phyloP scores from a whole-genome alignment of 1,140 invertebrate genomes.

The Asbolus verrucosus region DNA sequence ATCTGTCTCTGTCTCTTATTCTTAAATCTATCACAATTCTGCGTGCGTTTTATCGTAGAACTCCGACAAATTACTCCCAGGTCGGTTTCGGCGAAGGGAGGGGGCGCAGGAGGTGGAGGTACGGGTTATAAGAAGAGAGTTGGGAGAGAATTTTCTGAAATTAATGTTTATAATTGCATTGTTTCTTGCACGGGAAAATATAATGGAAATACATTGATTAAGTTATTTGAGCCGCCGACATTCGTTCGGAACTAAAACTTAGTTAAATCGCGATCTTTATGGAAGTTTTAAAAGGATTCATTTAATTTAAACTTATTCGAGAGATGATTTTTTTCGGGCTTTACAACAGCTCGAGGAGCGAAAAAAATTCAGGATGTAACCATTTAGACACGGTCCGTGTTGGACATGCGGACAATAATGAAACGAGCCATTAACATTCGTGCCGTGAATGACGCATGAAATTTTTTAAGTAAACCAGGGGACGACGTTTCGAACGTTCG shows the following conservation, averaged over 20 bases:
- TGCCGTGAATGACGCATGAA: too few species aligned
- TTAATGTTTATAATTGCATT: constrained; percentile 62
- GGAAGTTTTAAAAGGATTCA: constrained; percentile 39
- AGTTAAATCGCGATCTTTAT: constrained; percentile 39
- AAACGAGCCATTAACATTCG: too few species aligned
- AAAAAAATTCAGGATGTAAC: too few species aligned
- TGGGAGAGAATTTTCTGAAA: constrained; percentile 59
- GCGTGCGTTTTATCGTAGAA: constrained; percentile 63
- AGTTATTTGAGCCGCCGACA: constrained; percentile 57
- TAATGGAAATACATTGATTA: constrained; percentile 61
- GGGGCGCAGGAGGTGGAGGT: not conserved
- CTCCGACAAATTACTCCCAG: constrained; percentile 63
- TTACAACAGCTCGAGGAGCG: too few species aligned
- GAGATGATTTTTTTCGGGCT: not conserved
- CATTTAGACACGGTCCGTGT: too few species aligned
- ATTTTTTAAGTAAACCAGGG: too few species aligned
- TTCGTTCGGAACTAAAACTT: constrained; percentile 37
- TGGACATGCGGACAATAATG: too few species aligned
- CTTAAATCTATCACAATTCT: constrained; percentile 64
- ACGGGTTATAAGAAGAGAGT: constrained; percentile 42
- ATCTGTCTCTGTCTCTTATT: constrained; percentile 62
- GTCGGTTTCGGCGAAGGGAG: constrained; percentile 49
- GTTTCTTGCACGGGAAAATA: constrained; percentile 57
- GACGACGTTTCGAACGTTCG: too few species aligned
- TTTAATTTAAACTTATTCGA: constrained; percentile 36